Evolutionary conservation across 1,140 invertebrate genomes (phyloP).

Genomic region (Muscidifurax raptorellus): DNA sequence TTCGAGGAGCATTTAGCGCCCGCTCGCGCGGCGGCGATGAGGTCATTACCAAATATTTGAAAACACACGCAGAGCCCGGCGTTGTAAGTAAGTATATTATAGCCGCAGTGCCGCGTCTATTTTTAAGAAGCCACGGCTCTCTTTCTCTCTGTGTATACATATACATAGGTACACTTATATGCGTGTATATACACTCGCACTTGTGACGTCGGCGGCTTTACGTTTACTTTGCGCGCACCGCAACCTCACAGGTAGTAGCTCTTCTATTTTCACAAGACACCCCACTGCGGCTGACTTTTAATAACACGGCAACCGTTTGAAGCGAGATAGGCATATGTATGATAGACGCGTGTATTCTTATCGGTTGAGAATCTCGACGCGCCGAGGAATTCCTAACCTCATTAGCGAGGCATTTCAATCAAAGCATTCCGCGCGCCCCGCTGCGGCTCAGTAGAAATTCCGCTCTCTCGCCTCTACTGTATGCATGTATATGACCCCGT

Average conservation of each 20-base stretch:
- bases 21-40: neutral
- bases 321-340: no score
- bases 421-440: neutral
- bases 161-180: neutral
- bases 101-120: neutral
- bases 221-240: constrained; percentile 6
- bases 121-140: neutral
- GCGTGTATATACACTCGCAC: neutral
- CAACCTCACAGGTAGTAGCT: neutral
- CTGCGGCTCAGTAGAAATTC: constrained; percentile 14
- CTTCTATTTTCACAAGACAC: neutral
- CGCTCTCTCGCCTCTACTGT: neutral
- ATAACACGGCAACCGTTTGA: no score
- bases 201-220: neutral
- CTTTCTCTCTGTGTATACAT: neutral
- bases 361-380: neutral
- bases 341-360: neutral
- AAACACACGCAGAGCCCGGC: neutral
- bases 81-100: no score
- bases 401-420: neutral
- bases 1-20: neutral
- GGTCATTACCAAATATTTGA: constrained; percentile 25
- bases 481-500: neutral
- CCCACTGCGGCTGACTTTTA: no score
- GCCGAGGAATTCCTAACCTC: neutral